Percentiles rank a stretch among this genome's conserved stretches.
Evolutionary conservation across 1,140 invertebrate species (phyloP).

Genomic region (Pseudoatta argentina): DNA sequence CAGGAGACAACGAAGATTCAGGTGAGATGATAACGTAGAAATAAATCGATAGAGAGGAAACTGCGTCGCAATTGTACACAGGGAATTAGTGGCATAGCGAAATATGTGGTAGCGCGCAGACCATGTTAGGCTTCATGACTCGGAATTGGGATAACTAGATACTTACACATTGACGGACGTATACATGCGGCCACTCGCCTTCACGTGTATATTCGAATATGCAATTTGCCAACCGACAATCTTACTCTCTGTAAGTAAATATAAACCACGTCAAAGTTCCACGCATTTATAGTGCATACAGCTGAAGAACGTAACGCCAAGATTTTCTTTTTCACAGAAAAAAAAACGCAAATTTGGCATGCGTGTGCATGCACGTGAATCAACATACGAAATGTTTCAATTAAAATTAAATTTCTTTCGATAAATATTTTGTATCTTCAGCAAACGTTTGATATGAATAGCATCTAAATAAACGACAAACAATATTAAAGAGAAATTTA

Average conservation of each 20-base stretch:
- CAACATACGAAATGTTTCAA: constrained; percentile 10
- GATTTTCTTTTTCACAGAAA: background rate
- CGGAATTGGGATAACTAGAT: constrained; percentile 76
- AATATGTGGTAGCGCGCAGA: constrained; percentile 68
- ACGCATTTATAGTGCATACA: constrained; percentile 8
- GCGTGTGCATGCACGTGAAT: background rate
- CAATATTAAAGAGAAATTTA: background rate
- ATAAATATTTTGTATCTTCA: background rate
- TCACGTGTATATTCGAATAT: constrained; percentile 68
- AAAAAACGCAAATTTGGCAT: constrained; percentile 18
- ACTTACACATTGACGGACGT: constrained; percentile 57
- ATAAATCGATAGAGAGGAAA: constrained; percentile 22
- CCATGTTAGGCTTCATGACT: constrained; percentile 64
- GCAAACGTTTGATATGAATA: background rate
- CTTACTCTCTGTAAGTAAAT: constrained; percentile 67
- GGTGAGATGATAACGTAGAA: constrained; percentile 16
- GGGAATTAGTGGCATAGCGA: constrained; percentile 74
- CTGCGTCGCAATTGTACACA: constrained; percentile 13
- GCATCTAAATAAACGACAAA: background rate
- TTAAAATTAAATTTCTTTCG: constrained; percentile 1
- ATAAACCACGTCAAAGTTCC: constrained; percentile 71
- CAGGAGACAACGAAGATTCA: background rate
- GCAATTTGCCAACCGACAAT: constrained; percentile 73
- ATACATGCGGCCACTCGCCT: constrained; percentile 2
- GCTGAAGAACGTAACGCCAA: constrained; percentile 20